These are phyloP conservation scores for Campoletis raptor DNA, from an alignment of 2,888 invertebrate genomes.

Conservation along the genomic window DNA sequence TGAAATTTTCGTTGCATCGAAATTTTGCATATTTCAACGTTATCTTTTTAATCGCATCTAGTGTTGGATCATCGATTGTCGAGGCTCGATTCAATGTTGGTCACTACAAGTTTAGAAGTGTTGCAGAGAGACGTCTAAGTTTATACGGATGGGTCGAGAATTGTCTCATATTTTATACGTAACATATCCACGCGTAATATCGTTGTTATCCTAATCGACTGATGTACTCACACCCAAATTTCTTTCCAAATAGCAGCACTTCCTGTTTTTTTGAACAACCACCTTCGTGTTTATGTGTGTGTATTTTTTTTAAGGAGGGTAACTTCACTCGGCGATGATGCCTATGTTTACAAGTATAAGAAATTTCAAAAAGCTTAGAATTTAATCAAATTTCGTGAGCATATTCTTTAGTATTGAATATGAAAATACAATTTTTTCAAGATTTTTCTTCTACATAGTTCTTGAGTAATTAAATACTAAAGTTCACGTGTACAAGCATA, in stretches of 20 bases:
- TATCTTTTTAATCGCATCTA: slow-evolving; percentile 10
- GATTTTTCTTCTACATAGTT: too few species aligned
- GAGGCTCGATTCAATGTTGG: slow-evolving; percentile 28
- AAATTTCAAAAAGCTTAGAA: too few species aligned
- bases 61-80: slow-evolving; percentile 40
- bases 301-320: background rate
- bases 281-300: slow-evolving; percentile 2
- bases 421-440: too few species aligned
- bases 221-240: background rate
- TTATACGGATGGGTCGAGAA: slow-evolving; percentile 57
- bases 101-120: slow-evolving; percentile 28
- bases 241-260: slow-evolving; percentile 9
- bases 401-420: too few species aligned
- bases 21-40: background rate
- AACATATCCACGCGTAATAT: background rate
- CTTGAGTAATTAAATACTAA: too few species aligned
- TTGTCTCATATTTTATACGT: slow-evolving; percentile 15
- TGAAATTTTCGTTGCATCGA: background rate
- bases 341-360: too few species aligned
- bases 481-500: too few species aligned
- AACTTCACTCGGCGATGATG: too few species aligned
- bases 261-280: background rate
- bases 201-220: background rate
- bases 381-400: too few species aligned
- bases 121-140: slow-evolving; percentile 56